These are phyloP conservation scores for Malacoraja senta DNA, from an alignment of 2,797 vertebrate species.

Conservation along the genomic window DNA sequence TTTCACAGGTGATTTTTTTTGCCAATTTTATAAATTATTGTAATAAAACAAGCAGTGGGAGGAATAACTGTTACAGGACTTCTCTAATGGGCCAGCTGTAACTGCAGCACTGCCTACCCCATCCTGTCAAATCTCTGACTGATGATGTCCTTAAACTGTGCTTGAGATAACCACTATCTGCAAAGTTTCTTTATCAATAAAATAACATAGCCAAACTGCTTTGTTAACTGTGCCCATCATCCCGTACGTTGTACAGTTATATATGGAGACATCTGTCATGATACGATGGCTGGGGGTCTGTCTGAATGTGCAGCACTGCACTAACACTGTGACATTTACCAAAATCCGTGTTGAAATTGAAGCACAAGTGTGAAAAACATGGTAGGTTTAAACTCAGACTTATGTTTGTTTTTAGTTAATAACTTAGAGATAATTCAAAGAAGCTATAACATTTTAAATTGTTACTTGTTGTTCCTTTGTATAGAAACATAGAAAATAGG, in stretches of 20 bases:
- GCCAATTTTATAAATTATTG: neutral
- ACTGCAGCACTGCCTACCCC: neutral
- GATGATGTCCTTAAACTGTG: neutral
- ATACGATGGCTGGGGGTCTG: neutral
- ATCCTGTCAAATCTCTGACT: neutral
- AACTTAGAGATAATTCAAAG: neutral
- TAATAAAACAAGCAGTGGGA: neutral
- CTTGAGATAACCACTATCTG: neutral
- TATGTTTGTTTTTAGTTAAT: neutral
- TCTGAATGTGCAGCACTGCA: too few species aligned
- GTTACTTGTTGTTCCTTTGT: neutral
- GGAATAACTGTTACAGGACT: neutral
- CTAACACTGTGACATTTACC: neutral
- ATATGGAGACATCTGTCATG: neutral
- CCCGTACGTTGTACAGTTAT: neutral
- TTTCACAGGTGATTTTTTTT: neutral
- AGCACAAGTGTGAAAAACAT: neutral
- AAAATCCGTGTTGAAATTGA: neutral
- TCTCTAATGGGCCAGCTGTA: neutral
- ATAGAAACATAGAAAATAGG: too few species aligned
- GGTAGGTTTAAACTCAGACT: neutral
- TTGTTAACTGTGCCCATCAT: neutral
- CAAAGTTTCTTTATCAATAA: neutral
- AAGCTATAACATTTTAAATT: too few species aligned
- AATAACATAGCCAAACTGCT: neutral